These are phyloP conservation scores for Psophia crepitans DNA, from an alignment of 2,113 vertebrate genomes.

Conservation along the genomic window DNA sequence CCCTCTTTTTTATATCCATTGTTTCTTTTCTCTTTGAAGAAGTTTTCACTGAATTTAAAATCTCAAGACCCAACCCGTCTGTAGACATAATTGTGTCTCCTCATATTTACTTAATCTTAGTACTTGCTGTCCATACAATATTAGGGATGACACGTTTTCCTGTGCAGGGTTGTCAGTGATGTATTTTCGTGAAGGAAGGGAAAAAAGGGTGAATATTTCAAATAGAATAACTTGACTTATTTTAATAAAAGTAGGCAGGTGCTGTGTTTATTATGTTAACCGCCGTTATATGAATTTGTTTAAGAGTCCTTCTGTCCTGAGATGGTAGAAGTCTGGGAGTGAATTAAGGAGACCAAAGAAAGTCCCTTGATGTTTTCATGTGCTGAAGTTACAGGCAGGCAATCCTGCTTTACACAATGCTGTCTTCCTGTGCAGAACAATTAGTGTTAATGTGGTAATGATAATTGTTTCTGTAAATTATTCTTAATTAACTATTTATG, in stretches of 20 bases:
- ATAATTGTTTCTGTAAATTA: conserved; percentile 65
- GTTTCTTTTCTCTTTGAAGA: neutral
- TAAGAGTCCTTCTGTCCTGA: neutral
- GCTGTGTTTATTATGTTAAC: neutral
- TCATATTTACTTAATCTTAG: neutral
- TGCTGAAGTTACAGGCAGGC: neutral
- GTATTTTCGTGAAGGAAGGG: neutral
- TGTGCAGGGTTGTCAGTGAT: neutral
- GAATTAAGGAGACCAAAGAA: conserved; percentile 13
- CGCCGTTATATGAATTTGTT: neutral
- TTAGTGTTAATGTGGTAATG: conserved; percentile 53
- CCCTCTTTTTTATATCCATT: neutral
- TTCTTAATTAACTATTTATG: conserved; percentile 65
- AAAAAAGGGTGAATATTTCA: neutral
- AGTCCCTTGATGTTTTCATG: conserved; percentile 8
- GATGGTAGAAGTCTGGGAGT: neutral
- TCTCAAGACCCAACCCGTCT: neutral
- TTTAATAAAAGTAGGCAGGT: neutral
- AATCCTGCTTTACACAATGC: conserved; percentile 4
- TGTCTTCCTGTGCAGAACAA: conserved; percentile 53
- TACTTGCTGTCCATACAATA: neutral
- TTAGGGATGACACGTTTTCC: neutral
- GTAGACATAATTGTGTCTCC: neutral
- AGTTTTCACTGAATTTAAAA: neutral
- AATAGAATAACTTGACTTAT: neutral